Percentiles rank a stretch among this genome's conserved stretches.
These are phyloP conservation scores for Parotocinclus haroldoi DNA, from an alignment of 2,797 vertebrate genomes.

Conservation along the genomic window DNA sequence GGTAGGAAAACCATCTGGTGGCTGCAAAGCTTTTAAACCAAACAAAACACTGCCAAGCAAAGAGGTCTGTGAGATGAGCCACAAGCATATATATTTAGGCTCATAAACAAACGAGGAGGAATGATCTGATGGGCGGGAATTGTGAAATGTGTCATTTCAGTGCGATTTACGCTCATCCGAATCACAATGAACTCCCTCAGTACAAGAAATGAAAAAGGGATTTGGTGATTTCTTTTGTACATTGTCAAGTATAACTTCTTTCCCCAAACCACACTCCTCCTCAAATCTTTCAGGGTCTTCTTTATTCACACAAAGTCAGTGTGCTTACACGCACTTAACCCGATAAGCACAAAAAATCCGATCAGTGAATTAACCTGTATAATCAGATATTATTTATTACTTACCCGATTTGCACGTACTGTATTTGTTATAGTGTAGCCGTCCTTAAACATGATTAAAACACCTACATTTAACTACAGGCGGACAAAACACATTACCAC, in stretches of 20 bases:
- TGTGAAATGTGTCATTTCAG: background rate
- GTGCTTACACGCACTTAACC: too few relatives aligned
- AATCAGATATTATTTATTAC: too few relatives aligned
- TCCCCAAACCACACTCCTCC: too few relatives aligned
- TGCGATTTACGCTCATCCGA: background rate
- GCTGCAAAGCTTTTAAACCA: conserved; percentile 56
- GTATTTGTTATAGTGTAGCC: too few relatives aligned
- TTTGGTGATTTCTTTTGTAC: background rate
- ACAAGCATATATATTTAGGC: conserved; percentile 31
- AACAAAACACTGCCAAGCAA: conserved; percentile 50
- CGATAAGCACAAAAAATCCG: too few relatives aligned
- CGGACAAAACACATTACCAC: too few relatives aligned
- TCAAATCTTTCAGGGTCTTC: too few relatives aligned
- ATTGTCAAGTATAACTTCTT: background rate
- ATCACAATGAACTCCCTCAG: background rate
- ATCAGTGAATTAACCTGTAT: too few relatives aligned
- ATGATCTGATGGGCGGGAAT: conserved; percentile 13
- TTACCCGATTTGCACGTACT: too few relatives aligned
- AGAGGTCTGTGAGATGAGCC: conserved; percentile 36
- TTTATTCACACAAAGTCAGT: too few relatives aligned
- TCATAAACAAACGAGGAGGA: conserved; percentile 17
- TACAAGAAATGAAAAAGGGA: background rate
- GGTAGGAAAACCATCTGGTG: conserved; percentile 58
- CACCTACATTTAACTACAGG: too few relatives aligned
- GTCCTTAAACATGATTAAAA: too few relatives aligned